phyloP scores from a whole-genome alignment of 2,797 vertebrate genomes.

The Carapus acus region DNA sequence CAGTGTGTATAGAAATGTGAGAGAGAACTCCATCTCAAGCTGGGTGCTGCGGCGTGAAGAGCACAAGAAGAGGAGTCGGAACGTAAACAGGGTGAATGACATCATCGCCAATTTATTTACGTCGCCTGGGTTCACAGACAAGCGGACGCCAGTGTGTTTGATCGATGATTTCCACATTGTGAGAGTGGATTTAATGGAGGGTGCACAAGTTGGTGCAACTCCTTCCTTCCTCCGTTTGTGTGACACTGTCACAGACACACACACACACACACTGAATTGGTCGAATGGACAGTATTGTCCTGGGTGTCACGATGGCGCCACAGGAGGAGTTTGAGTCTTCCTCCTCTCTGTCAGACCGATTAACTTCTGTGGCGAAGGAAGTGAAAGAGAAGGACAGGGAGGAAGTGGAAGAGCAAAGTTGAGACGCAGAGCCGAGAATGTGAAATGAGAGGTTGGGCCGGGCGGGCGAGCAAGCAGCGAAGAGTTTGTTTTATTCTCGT shows the following conservation, averaged over 20 bases:
- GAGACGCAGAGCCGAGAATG: background rate
- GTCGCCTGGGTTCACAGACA: too few species aligned
- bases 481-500: background rate
- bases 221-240: conserved; percentile 17
- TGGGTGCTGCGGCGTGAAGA: too few species aligned
- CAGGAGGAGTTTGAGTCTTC: conserved; percentile 24
- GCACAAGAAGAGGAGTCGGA: too few species aligned
- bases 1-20: too few species aligned
- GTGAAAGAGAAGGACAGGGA: background rate
- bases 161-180: conserved; percentile 15
- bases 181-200: conserved; percentile 2
- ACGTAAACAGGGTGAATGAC: background rate
- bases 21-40: too few species aligned
- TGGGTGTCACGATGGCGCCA: conserved; percentile 19
- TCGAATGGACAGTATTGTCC: conserved; percentile 36
- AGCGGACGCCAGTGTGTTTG: background rate
- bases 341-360: conserved; percentile 41
- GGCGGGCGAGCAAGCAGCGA: background rate
- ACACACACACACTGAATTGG: conserved; percentile 17
- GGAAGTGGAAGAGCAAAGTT: background rate
- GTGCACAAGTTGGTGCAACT: conserved; percentile 27
- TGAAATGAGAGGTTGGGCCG: conserved; percentile 1
- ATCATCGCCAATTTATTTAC: background rate
- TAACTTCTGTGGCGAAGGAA: conserved; percentile 33
- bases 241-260: conserved; percentile 27